phyloP scores from a whole-genome alignment of 2,113 vertebrate genomes.

The Hemicordylus capensis region DNA sequence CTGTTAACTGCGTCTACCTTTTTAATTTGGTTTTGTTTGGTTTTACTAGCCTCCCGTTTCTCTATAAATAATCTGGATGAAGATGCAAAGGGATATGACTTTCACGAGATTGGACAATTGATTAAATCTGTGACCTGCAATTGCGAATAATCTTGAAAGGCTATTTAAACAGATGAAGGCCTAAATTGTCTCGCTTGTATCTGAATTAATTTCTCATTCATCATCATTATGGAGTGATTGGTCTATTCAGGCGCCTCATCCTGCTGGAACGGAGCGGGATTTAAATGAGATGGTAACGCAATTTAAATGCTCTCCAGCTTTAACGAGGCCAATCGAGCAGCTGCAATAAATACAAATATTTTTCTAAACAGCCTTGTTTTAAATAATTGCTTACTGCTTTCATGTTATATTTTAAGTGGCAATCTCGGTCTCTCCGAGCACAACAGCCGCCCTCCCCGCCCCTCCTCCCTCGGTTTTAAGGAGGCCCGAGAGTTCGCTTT shows the following conservation, averaged over 20 bases:
- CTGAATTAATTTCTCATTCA: conserved; percentile 99
- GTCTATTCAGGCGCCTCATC: conserved; percentile 90
- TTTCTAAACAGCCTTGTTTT: conserved; percentile 84
- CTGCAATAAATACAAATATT: conserved; percentile 87
- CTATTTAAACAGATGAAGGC: conserved; percentile 99
- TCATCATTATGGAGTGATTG: conserved; percentile 98
- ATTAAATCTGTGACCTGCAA: conserved; percentile 98
- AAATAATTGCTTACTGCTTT: conserved; percentile 85
- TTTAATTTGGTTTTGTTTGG: conserved; percentile 31
- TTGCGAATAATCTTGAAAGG: conserved; percentile 96
- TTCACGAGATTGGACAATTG: conserved; percentile 96
- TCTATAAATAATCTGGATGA: conserved; percentile 97
- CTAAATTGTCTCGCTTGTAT: conserved; percentile 98
- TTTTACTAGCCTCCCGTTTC: conserved; percentile 53
- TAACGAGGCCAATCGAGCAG: conserved; percentile 83
- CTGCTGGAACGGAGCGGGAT: conserved; percentile 88
- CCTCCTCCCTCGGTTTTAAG: neutral
- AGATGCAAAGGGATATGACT: conserved; percentile 91
- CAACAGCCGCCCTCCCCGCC: neutral
- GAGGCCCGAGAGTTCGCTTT: neutral
- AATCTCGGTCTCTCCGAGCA: conserved; percentile 66
- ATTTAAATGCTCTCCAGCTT: conserved; percentile 87
- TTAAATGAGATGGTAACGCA: conserved; percentile 96
- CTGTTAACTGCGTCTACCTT: conserved; percentile 77
- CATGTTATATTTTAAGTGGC: conserved; percentile 78